Evolutionary conservation across 2,888 invertebrate genomes (phyloP).

Genomic region (Steinernema hermaphroditum): DNA sequence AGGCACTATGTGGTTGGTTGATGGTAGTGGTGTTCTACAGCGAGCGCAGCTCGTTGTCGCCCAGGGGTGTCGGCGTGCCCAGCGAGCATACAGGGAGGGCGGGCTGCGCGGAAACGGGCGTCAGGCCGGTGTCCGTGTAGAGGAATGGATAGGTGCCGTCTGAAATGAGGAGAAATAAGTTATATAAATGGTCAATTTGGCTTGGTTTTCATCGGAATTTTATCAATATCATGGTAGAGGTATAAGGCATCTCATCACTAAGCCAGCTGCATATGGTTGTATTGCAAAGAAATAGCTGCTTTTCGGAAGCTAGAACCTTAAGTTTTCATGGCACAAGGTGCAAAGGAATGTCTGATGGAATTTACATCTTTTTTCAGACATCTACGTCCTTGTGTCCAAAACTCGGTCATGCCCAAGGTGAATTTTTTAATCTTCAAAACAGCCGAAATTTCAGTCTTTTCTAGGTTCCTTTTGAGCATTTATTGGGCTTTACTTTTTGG

Average conservation of each 20-base stretch:
- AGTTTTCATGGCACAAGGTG: too few species aligned
- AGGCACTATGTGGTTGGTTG: constrained; percentile 3
- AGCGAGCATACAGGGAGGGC: constrained; percentile 17
- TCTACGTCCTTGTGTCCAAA: too few species aligned
- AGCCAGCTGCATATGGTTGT: too few species aligned
- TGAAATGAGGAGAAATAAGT: background rate
- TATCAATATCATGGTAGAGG: background rate
- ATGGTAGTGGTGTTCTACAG: constrained; percentile 34
- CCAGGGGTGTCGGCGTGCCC: constrained; percentile 43
- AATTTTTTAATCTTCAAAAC: too few species aligned
- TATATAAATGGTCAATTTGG: background rate
- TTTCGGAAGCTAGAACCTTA: too few species aligned
- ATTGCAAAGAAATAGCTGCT: too few species aligned
- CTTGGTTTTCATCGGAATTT: background rate
- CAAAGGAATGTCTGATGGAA: too few species aligned
- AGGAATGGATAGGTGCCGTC: constrained; percentile 26
- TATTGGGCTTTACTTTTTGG: too few species aligned
- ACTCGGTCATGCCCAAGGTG: too few species aligned
- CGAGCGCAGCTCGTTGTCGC: constrained; percentile 45
- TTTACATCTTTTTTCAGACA: background rate
- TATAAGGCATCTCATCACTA: too few species aligned
- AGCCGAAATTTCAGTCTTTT: too few species aligned
- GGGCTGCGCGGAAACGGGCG: constrained; percentile 9
- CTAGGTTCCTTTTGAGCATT: too few species aligned
- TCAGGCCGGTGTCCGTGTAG: constrained; percentile 22